Evolutionary conservation across 2,797 vertebrate species (phyloP), one percentile per base, ranked within the genome.

Genomic region (Podarcis lilfordi): DNA sequence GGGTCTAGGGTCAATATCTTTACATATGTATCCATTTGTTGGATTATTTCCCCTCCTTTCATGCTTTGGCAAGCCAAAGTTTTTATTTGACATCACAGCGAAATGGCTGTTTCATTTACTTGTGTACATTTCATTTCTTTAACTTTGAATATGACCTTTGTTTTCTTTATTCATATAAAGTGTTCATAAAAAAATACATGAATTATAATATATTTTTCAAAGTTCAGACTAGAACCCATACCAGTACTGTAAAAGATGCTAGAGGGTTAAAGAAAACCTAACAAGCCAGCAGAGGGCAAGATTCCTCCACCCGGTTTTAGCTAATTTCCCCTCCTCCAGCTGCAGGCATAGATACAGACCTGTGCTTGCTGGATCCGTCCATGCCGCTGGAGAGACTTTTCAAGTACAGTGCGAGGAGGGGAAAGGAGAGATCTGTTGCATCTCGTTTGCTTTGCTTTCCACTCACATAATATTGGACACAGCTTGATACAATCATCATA

Each of bases 121-220:
- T 43, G 10, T 80, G 81, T 43, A 90, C 0, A 0, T 80, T 92
- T 23, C 45, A 66, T 1, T 89, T 92, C 27, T 59, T 93, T 90
- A 43, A 82, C 59, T 92, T 91, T 89, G 66, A 91, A 92, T 83
- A 76, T 50, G 3, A 71, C 15, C 77, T 81, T 88, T 59, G 37
- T 27, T 50, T 19, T 79, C 50, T n/a, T 55, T 55, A n/a, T 50
- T 55, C 23, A 50, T 59, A 50, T 78, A 77, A 13, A 11, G 25
- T 27, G 45, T 78, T 45, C 75, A 77, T 25, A 11, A 25, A 76
- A 50, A 50, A 50, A 50, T 43, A 40, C 21, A 43, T 40, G 9
- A 45, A 29, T 77, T 32, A n/a, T 9, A 32, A 80, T 8, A 59
- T 59, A 79, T 55, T 37, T 74, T 74, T 19, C 59, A 80, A 32